A percentile compares a stretch with the other conserved stretches of the same genome.
Evolutionary conservation across 2,797 vertebrate species (phyloP).

Genomic region (Neosalanx taihuensis): DNA sequence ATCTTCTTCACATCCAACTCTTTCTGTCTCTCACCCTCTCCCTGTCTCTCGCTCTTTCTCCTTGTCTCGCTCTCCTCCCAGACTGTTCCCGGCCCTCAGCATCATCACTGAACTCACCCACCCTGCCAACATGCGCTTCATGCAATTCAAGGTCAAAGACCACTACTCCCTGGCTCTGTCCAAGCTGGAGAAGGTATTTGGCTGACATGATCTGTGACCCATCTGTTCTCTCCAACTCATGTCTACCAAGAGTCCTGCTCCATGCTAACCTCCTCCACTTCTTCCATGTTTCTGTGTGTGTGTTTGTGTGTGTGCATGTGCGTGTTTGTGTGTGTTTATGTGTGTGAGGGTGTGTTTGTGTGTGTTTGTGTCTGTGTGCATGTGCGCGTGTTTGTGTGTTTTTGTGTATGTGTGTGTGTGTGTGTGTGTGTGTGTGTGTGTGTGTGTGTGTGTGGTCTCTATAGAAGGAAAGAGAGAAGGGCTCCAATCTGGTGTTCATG

Average conservation of each 20-base stretch:
- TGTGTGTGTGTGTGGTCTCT: neutral
- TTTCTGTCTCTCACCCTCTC: slow-evolving; percentile 2
- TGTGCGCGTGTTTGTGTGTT: too few relatives aligned
- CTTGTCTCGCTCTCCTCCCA: slow-evolving; percentile 35
- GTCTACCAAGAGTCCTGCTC: too few relatives aligned
- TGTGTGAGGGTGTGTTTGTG: slow-evolving; percentile 7
- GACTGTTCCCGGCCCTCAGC: slow-evolving; percentile 80
- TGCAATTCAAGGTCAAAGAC: slow-evolving; percentile 87
- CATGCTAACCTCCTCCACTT: slow-evolving; percentile 1
- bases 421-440: neutral
- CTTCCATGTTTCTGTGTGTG: neutral
- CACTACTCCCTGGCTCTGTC: slow-evolving; percentile 82
- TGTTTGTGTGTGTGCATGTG: too few relatives aligned
- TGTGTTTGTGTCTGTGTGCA: too few relatives aligned
- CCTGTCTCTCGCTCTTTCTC: slow-evolving; percentile 3
- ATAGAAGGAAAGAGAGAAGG: slow-evolving; percentile 83
- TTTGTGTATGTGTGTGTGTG: too few relatives aligned
- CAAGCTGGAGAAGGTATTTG: slow-evolving; percentile 82
- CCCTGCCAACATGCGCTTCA: slow-evolving; percentile 86
- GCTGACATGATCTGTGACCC: neutral
- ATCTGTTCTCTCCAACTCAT: neutral
- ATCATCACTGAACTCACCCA: slow-evolving; percentile 85
- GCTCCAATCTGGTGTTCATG: slow-evolving; percentile 85
- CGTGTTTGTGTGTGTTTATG: neutral
- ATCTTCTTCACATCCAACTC: neutral